phyloP scores from a whole-genome alignment of 2,797 vertebrate genomes.

The Enteromius thamalakanensis region DNA sequence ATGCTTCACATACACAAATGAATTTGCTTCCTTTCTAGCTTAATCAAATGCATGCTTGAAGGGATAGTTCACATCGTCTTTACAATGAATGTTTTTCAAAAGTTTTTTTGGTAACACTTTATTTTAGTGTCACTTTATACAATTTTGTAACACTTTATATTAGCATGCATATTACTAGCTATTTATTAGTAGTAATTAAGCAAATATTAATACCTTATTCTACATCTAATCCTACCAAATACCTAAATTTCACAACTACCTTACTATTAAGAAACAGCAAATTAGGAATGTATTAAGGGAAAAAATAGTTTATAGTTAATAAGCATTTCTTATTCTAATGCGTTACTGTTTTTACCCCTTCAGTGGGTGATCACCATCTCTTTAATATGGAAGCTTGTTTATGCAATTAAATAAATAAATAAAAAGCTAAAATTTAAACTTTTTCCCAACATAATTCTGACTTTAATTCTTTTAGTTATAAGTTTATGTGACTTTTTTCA shows the following conservation, averaged over 20 bases:
- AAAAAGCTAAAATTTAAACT: background rate
- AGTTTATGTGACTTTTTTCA: background rate
- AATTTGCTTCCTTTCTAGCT: background rate
- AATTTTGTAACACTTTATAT: no score
- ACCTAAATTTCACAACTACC: no score
- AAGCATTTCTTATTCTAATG: no score
- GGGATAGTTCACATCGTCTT: background rate
- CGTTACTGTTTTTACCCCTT: no score
- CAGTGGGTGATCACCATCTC: background rate
- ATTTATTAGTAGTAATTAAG: no score
- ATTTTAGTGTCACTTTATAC: no score
- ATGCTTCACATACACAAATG: conserved; percentile 8
- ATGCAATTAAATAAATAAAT: background rate
- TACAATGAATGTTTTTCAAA: background rate
- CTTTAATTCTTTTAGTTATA: background rate
- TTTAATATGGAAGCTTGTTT: background rate
- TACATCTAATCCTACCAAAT: no score
- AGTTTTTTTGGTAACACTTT: background rate
- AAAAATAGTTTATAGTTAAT: no score
- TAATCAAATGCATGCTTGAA: conserved; percentile 9
- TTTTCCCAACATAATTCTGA: background rate
- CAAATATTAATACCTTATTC: no score
- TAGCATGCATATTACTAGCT: no score
- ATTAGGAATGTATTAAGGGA: no score
- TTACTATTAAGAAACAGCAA: no score